phyloP scores from a whole-genome alignment of 2,113 vertebrate species.

The Barbus barbus region DNA sequence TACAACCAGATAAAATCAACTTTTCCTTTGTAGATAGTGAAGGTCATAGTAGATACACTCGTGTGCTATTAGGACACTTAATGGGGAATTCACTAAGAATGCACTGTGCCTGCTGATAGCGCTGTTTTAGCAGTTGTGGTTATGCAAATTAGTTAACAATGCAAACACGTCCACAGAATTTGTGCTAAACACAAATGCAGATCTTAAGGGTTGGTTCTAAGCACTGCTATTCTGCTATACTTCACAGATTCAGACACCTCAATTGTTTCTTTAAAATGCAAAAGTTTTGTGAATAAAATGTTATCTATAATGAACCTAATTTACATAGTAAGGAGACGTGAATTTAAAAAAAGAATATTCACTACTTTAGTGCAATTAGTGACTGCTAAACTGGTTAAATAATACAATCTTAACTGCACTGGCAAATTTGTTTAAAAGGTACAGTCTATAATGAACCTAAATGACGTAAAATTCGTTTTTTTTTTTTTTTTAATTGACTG shows the following conservation, averaged over 20 bases:
- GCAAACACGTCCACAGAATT: neutral
- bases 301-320: neutral
- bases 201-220: neutral
- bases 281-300: neutral
- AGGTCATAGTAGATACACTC: constrained; percentile 28
- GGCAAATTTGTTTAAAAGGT: too few relatives aligned
- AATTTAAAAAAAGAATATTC: neutral
- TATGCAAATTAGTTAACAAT: neutral
- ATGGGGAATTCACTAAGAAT: neutral
- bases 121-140: neutral
- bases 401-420: neutral
- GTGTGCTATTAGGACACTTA: neutral
- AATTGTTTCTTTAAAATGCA: neutral
- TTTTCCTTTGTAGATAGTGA: constrained; percentile 1
- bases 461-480: too few relatives aligned
- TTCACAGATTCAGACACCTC: neutral
- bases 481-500: too few relatives aligned
- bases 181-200: neutral
- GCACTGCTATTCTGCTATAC: neutral
- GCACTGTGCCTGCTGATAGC: neutral
- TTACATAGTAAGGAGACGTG: neutral
- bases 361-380: neutral
- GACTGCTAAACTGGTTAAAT: neutral
- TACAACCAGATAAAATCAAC: constrained; percentile 9
- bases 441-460: too few relatives aligned